Evolutionary conservation across 2,113 vertebrate genomes (phyloP).

Genomic region (Otolemur garnettii): DNA sequence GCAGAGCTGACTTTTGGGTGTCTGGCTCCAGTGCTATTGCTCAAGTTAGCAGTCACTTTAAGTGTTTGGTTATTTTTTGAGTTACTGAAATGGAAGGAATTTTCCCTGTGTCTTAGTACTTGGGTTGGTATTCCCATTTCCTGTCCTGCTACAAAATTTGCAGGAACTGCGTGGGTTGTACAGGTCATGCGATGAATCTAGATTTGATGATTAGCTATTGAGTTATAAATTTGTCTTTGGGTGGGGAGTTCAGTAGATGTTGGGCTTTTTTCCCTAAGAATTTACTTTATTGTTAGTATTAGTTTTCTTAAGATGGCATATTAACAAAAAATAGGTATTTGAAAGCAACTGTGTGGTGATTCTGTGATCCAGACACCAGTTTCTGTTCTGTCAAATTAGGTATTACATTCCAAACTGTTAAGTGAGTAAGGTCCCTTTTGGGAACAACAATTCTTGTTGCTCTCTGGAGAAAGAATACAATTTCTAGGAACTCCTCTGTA

Average conservation of each 20-base stretch:
- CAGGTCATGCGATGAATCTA: neutral
- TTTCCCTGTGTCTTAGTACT: neutral
- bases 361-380: neutral
- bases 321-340: neutral
- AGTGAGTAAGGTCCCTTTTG: neutral
- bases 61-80: neutral
- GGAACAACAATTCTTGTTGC: neutral
- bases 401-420: neutral
- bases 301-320: neutral
- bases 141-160: neutral
- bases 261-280: neutral
- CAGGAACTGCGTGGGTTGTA: neutral
- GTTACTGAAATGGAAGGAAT: neutral
- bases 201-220: neutral
- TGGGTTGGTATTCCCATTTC: neutral
- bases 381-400: neutral
- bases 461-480: neutral
- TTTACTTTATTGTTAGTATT: neutral
- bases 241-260: neutral
- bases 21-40: neutral
- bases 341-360: neutral
- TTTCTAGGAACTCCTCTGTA: neutral
- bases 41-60: neutral
- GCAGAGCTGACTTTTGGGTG: neutral
- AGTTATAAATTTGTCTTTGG: neutral